Conservation (phyloP, 2,888 invertebrate species). For the Lithophane semibrunnea region DNA sequence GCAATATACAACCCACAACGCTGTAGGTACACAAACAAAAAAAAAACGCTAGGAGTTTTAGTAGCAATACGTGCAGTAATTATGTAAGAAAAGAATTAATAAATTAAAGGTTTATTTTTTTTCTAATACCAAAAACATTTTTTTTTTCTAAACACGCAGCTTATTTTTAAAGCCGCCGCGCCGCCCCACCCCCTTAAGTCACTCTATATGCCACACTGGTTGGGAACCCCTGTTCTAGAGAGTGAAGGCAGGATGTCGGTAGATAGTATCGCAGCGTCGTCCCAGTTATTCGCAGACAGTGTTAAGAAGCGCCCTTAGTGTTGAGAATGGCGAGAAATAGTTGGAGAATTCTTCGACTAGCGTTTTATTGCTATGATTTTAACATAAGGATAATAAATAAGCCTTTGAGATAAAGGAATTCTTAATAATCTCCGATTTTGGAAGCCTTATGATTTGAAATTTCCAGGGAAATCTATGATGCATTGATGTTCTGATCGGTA, state of each 20-base stretch:
- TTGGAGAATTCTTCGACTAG: neutral
- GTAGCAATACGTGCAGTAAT: too few relatives aligned
- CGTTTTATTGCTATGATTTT: slow-evolving; percentile 19
- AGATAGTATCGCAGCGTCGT: slow-evolving; percentile 31
- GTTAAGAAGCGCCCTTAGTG: slow-evolving; percentile 26
- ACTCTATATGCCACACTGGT: neutral
- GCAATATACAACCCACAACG: too few relatives aligned
- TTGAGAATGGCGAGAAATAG: neutral
- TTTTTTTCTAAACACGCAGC: neutral
- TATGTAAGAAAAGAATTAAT: too few relatives aligned
- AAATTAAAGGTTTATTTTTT: neutral
- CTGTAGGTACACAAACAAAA: too few relatives aligned
- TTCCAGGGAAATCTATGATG: neutral
- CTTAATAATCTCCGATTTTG: too few relatives aligned
- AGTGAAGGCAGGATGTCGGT: slow-evolving; percentile 45
- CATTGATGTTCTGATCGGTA: neutral
- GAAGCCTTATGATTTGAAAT: neutral
- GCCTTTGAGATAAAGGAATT: neutral
- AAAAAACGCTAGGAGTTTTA: too few relatives aligned
- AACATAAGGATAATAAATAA: neutral
- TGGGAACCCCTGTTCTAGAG: neutral
- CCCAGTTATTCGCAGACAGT: slow-evolving; percentile 41
- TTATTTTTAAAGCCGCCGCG: neutral
- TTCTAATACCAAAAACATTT: neutral
- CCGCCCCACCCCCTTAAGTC: neutral